phyloP scores from a whole-genome alignment of 2,113 vertebrate species.

The Myrmecophaga tridactyla region DNA sequence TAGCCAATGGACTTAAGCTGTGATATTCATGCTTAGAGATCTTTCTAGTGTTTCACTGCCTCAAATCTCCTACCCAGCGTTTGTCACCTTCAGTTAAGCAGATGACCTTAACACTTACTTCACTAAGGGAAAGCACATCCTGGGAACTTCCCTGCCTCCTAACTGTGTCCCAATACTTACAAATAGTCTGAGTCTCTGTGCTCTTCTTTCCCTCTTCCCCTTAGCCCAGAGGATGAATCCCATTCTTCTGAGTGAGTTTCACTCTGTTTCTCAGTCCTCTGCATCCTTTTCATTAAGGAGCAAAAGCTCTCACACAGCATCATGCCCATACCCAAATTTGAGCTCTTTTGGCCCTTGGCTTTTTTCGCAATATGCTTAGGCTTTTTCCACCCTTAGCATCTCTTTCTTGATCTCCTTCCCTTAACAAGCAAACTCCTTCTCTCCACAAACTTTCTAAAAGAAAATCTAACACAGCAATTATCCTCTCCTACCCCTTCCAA shows the following conservation, averaged over 20 bases:
- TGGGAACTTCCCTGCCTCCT: background rate
- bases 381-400: background rate
- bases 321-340: background rate
- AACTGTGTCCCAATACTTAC: background rate
- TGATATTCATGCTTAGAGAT: background rate
- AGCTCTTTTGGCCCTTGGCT: background rate
- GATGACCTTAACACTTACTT: background rate
- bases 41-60: background rate
- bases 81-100: background rate
- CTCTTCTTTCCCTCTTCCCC: too few relatives aligned
- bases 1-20: background rate
- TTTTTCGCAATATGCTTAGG: background rate
- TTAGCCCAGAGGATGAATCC: background rate
- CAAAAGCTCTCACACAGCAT: too few relatives aligned
- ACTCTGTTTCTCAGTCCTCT: background rate
- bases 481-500: background rate
- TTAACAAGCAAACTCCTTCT: background rate
- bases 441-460: background rate
- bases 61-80: background rate
- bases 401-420: background rate
- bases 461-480: background rate
- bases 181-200: background rate
- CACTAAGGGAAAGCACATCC: background rate
- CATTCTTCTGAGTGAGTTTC: fast-evolving
- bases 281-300: background rate